These are phyloP conservation scores for Sardinella longiceps DNA, from an alignment of 2,797 vertebrate genomes.

Conservation along the genomic window DNA sequence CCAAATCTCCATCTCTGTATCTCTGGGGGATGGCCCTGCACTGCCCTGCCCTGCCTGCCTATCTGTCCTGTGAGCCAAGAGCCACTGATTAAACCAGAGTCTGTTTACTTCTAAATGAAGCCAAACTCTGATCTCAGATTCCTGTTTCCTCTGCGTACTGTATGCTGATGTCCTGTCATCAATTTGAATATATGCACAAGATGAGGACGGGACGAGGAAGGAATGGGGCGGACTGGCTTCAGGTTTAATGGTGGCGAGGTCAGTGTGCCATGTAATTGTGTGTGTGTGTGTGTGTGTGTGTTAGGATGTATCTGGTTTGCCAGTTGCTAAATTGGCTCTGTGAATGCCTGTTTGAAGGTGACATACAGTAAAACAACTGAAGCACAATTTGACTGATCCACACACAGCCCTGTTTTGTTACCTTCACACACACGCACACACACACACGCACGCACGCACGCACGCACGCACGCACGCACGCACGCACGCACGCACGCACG, in stretches of 20 bases:
- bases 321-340: conserved; percentile 70
- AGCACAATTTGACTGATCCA: conserved; percentile 40
- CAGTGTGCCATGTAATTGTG: conserved; percentile 73
- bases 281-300: too few relatives aligned
- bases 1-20: not conserved
- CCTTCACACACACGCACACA: too few relatives aligned
- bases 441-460: too few relatives aligned
- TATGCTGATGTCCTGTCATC: conserved; percentile 39
- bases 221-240: conserved; percentile 7
- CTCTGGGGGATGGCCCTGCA: not conserved
- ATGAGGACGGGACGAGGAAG: conserved; percentile 22
- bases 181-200: conserved; percentile 57
- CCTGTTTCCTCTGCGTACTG: conserved; percentile 52
- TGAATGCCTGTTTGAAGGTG: conserved; percentile 60
- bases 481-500: too few relatives aligned
- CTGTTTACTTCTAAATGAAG: conserved; percentile 30
- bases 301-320: conserved; percentile 47
- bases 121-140: not conserved
- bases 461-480: not conserved
- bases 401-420: conserved; percentile 29
- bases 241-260: conserved; percentile 65
- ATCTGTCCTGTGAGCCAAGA: not conserved
- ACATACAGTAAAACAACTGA: conserved; percentile 18
- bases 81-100: not conserved
- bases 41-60: too few relatives aligned